phyloP scores from a whole-genome alignment of 2,888 invertebrate genomes.

The Drosophila acutilabella region DNA sequence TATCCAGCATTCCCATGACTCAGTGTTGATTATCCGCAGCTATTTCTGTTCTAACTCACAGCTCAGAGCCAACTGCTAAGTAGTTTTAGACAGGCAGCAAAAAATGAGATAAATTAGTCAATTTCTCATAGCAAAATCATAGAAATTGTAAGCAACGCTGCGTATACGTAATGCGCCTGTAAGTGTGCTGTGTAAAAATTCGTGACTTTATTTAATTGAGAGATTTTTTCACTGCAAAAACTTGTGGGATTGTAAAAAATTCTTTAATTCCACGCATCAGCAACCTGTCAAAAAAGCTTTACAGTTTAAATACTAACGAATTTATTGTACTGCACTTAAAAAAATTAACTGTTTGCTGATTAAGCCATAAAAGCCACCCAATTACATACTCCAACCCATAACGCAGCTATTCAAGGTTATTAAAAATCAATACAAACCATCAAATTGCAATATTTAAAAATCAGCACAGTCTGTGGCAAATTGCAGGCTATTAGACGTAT shows the following conservation, averaged over 20 bases:
- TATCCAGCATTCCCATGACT: constrained; percentile 37
- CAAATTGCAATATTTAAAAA: constrained; percentile 16
- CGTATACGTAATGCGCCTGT: constrained; percentile 22
- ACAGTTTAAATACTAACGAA: too few relatives aligned
- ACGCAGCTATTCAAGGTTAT: constrained; percentile 1
- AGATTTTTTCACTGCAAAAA: too few relatives aligned
- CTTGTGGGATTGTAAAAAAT: too few relatives aligned
- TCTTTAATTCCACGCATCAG: too few relatives aligned
- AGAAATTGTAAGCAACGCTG: constrained; percentile 2
- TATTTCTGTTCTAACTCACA: constrained; percentile 20
- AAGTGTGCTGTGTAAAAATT: neutral
- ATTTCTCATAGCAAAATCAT: constrained; percentile 3
- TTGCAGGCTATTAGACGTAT: constrained; percentile 19
- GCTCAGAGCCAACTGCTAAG: constrained; percentile 35
- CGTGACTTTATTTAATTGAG: too few relatives aligned
- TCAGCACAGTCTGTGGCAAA: constrained; percentile 15
- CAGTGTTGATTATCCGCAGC: constrained; percentile 12
- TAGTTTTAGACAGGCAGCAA: constrained; percentile 2
- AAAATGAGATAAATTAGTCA: neutral
- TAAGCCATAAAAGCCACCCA: too few relatives aligned
- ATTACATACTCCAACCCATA: neutral
- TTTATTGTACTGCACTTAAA: neutral
- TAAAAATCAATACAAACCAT: neutral
- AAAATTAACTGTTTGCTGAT: too few relatives aligned
- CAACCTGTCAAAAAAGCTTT: too few relatives aligned